phyloP scores from a whole-genome alignment of 1,140 invertebrate species.

The Cotesia glomerata region DNA sequence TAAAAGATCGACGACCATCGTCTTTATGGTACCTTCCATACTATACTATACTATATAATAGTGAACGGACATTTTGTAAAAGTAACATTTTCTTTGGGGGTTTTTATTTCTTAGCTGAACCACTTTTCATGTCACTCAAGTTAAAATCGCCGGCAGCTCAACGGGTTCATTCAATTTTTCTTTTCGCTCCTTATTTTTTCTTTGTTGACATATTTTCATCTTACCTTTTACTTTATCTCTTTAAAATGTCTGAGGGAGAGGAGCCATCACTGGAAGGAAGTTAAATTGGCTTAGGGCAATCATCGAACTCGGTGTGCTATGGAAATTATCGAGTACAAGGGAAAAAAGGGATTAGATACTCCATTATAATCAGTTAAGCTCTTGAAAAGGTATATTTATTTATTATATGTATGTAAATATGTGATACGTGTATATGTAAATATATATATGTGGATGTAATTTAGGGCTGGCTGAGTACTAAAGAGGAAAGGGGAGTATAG shows the following conservation, averaged over 20 bases:
- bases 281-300: neutral
- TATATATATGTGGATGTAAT: no score
- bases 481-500: neutral
- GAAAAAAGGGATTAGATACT: no score
- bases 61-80: neutral
- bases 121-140: constrained; percentile 9
- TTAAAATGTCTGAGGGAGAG: neutral
- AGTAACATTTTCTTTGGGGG: neutral
- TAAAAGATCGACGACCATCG: neutral
- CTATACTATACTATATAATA: no score
- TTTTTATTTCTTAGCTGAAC: constrained; percentile 1
- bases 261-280: neutral
- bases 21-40: neutral
- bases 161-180: neutral
- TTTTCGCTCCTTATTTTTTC: neutral
- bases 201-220: neutral
- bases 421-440: no score
- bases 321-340: neutral
- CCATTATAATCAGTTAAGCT: constrained; percentile 2
- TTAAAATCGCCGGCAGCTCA: neutral
- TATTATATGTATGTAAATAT: no score
- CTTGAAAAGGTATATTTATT: neutral
- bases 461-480: no score
- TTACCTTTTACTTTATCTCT: neutral
- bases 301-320: neutral